Percentiles rank a stretch among this genome's conserved stretches.
These are phyloP conservation scores for Tursiops truncatus DNA, from an alignment of 2,113 vertebrate genomes.

Conservation along the genomic window DNA sequence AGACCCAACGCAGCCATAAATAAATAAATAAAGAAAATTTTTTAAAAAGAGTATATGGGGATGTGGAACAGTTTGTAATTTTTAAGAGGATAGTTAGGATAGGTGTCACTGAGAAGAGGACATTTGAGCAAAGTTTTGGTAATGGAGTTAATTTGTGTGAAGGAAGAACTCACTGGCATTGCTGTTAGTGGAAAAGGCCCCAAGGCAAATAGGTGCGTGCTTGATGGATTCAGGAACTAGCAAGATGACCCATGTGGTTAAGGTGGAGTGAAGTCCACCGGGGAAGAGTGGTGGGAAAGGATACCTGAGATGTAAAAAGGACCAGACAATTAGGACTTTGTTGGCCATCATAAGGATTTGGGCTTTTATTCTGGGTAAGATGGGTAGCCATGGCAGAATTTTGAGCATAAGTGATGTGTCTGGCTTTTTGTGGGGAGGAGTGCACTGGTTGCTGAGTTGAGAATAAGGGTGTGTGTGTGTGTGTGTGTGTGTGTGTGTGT, in stretches of 20 bases:
- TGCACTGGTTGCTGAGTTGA: background rate
- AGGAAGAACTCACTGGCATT: background rate
- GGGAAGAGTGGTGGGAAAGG: background rate
- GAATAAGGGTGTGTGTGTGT: background rate
- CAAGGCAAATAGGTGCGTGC: background rate
- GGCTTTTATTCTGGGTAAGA: background rate
- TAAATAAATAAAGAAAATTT: no score
- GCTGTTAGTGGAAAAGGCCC: background rate
- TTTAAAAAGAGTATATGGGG: no score
- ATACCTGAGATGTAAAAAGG: background rate
- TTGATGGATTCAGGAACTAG: background rate
- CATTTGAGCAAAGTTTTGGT: background rate
- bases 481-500: background rate
- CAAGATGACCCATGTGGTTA: background rate
- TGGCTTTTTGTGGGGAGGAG: background rate
- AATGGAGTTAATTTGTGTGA: background rate
- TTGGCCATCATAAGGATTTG: background rate
- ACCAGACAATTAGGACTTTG: background rate
- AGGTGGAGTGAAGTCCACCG: background rate
- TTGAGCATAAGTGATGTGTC: background rate
- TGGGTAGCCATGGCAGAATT: background rate
- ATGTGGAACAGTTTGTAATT: background rate
- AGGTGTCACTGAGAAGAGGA: background rate
- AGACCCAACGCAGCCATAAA: no score
- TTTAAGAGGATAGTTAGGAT: background rate